Evolutionary conservation across 2,797 vertebrate species (phyloP).

Genomic region (Nyctalus aviator): DNA sequence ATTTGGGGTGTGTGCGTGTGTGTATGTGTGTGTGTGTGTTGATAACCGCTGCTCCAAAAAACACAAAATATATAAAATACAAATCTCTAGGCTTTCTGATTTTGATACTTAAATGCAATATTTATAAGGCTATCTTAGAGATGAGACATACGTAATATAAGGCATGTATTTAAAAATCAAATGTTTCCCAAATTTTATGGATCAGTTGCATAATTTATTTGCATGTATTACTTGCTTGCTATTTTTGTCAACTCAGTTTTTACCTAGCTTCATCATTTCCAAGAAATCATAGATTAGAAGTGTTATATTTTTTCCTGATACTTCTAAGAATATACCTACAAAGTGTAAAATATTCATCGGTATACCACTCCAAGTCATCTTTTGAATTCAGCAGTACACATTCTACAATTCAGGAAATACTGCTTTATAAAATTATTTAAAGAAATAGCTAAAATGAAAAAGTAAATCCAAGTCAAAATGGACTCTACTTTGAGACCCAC

Average conservation of each 20-base stretch:
- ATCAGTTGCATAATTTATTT: neutral
- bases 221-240: neutral
- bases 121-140: neutral
- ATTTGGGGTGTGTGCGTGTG: neutral
- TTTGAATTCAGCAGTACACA: neutral
- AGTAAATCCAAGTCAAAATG: constrained; percentile 36
- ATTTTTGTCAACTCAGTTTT: constrained; percentile 55
- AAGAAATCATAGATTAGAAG: constrained; percentile 26
- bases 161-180: constrained; percentile 51
- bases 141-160: neutral
- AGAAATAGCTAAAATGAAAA: constrained; percentile 43
- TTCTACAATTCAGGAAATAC: neutral
- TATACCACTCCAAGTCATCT: constrained; percentile 4
- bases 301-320: constrained; percentile 13
- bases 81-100: constrained; percentile 36
- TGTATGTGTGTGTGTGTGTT: neutral
- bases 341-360: constrained; percentile 28
- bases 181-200: neutral
- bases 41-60: constrained; percentile 32
- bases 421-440: neutral
- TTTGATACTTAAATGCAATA: constrained; percentile 43
- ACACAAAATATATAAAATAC: constrained; percentile 1
- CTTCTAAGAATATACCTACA: constrained; percentile 1
- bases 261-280: neutral
- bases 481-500: neutral